These are phyloP conservation scores for Laticauda colubrina DNA, from an alignment of 2,113 vertebrate genomes.

Conservation along the genomic window DNA sequence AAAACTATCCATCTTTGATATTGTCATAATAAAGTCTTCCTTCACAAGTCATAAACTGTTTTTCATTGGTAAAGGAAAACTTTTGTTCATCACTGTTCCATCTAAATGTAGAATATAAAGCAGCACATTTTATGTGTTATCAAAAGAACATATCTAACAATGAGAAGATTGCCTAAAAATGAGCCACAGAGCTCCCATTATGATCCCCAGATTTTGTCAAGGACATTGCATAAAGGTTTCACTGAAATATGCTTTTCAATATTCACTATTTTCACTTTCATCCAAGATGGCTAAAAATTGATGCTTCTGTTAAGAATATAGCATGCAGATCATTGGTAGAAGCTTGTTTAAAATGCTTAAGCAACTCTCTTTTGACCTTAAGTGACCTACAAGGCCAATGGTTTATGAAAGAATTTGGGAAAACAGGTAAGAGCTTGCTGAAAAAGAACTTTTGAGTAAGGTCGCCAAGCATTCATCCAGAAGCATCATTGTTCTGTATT, in stretches of 20 bases:
- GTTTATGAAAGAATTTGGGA: background rate
- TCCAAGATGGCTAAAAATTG: background rate
- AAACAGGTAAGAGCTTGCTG: background rate
- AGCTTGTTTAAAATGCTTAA: background rate
- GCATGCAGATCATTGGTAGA: background rate
- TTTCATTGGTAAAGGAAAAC: constrained; percentile 9
- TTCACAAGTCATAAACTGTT: constrained; percentile 19
- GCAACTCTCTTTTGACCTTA: background rate
- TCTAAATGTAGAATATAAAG: background rate
- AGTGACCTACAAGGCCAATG: background rate
- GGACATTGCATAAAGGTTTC: background rate
- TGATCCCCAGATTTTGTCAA: background rate
- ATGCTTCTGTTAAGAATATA: background rate
- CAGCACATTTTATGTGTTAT: background rate
- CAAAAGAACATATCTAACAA: background rate
- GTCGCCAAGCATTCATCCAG: background rate
- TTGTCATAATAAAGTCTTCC: constrained; percentile 21
- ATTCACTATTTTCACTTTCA: background rate
- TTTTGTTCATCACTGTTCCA: background rate
- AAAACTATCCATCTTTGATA: constrained; percentile 16
- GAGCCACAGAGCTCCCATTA: background rate
- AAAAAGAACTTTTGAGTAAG: background rate
- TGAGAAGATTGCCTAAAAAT: background rate
- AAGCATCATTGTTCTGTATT: background rate
- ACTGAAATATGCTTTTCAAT: background rate